These are phyloP conservation scores for Lophius piscatorius DNA, from an alignment of 2,113 vertebrate species.

Conservation along the genomic window DNA sequence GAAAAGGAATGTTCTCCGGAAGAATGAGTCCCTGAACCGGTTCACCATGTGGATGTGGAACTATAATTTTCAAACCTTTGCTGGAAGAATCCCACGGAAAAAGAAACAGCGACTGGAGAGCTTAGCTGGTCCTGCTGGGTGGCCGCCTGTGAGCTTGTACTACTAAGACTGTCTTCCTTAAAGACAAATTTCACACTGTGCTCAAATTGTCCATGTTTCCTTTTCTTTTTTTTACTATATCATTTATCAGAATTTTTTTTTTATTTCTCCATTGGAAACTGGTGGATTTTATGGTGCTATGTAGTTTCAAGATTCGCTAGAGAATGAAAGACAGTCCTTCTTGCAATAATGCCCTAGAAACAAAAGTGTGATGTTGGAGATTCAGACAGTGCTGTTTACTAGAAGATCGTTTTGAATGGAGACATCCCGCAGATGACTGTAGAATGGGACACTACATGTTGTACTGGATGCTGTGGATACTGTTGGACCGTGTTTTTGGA, in stretches of 20 bases:
- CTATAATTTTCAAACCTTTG: slow-evolving; percentile 76
- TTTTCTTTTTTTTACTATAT: slow-evolving; percentile 12
- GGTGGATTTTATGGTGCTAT: slow-evolving; percentile 56
- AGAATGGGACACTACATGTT: slow-evolving; percentile 48
- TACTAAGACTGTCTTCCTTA: slow-evolving; percentile 39
- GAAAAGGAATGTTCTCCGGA: slow-evolving; percentile 73
- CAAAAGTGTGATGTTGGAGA: slow-evolving; percentile 37
- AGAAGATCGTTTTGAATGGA: slow-evolving; percentile 40
- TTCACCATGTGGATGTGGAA: slow-evolving; percentile 79
- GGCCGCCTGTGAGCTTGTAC: slow-evolving; percentile 44
- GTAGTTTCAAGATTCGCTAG: slow-evolving; percentile 22
- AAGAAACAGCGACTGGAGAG: slow-evolving; percentile 62
- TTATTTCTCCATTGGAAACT: slow-evolving; percentile 37
- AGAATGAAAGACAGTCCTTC: slow-evolving; percentile 6
- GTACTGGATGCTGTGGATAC: slow-evolving; percentile 36
- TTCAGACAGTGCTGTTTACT: slow-evolving; percentile 25
- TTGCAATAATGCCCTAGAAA: slow-evolving; percentile 39
- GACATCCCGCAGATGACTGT: slow-evolving; percentile 30
- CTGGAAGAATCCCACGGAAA: slow-evolving; percentile 80
- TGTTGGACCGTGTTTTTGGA: slow-evolving; percentile 33
- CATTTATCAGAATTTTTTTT: slow-evolving; percentile 29
- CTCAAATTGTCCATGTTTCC: slow-evolving; percentile 20
- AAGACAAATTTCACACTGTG: slow-evolving; percentile 40
- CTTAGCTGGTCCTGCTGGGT: slow-evolving; percentile 55
- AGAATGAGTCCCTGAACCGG: slow-evolving; percentile 73